phyloP scores from a whole-genome alignment of 2,888 invertebrate genomes.

The Meiosimyza decipiens region DNA sequence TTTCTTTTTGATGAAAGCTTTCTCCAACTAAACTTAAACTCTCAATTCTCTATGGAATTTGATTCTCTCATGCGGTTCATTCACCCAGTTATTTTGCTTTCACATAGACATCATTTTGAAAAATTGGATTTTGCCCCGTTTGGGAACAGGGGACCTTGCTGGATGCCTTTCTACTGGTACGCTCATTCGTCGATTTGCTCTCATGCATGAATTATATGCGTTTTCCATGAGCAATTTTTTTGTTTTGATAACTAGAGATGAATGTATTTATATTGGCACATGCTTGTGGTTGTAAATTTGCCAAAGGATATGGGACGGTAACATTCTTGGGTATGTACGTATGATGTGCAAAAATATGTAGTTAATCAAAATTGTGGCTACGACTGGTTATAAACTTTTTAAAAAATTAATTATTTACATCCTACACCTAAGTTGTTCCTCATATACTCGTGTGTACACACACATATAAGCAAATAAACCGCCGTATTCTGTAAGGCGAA shows the following conservation, averaged over 20 bases:
- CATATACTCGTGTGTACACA: too few species aligned
- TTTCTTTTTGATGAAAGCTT: not conserved
- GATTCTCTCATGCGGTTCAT: conserved; percentile 18
- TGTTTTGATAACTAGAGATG: not conserved
- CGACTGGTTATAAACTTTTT: too few species aligned
- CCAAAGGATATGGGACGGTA: not conserved
- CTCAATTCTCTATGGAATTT: not conserved
- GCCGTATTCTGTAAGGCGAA: too few species aligned
- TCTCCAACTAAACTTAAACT: not conserved
- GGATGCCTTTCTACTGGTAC: not conserved
- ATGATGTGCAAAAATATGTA: too few species aligned
- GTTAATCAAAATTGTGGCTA: too few species aligned
- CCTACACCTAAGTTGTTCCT: too few species aligned
- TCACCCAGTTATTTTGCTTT: conserved; percentile 8
- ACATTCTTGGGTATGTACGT: too few species aligned
- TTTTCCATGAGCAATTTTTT: not conserved
- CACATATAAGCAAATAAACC: too few species aligned
- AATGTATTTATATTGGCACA: not conserved
- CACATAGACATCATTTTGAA: too few species aligned
- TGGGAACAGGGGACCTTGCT: not conserved
- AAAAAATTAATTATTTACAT: too few species aligned
- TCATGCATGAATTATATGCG: not conserved
- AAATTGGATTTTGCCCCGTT: conserved; percentile 11
- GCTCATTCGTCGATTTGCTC: not conserved
- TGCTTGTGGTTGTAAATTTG: not conserved